Percentiles rank a stretch among this genome's conserved stretches.
Conservation (phyloP, 2,888 invertebrate genomes). For the Drosophila pullipes region DNA sequence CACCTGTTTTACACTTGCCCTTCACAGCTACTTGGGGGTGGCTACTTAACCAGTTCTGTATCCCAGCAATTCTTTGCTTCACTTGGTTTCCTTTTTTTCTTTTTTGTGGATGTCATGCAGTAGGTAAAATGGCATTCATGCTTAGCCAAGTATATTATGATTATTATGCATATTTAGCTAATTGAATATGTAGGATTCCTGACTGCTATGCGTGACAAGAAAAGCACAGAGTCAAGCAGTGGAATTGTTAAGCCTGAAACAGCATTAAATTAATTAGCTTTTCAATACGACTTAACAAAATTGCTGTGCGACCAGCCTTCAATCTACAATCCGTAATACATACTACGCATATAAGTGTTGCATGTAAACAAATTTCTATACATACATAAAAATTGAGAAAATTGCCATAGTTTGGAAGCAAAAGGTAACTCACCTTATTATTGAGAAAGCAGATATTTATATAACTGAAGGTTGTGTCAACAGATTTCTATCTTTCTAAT, state of each 20-base stretch:
- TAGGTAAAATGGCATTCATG: constrained; percentile 48
- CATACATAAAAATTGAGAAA: no score
- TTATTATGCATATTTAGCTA: constrained; percentile 74
- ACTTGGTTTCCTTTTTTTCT: not conserved
- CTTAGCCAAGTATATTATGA: constrained; percentile 48
- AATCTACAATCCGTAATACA: not conserved
- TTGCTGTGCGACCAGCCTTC: not conserved
- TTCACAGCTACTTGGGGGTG: not conserved
- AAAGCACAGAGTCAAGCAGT: not conserved
- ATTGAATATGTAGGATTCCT: constrained; percentile 62
- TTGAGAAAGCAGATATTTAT: no score
- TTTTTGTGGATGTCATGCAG: constrained; percentile 23
- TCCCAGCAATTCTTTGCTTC: constrained; percentile 10
- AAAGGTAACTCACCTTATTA: not conserved
- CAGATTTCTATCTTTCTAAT: not conserved
- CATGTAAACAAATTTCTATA: not conserved
- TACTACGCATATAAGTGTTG: not conserved
- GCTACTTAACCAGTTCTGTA: constrained; percentile 18
- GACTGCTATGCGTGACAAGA: constrained; percentile 33
- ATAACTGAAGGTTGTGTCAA: no score
- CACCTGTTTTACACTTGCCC: not conserved
- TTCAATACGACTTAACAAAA: constrained; percentile 1
- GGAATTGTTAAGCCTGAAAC: constrained; percentile 40
- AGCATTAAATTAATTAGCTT: constrained; percentile 68
- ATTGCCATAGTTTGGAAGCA: not conserved